Evolutionary conservation across 2,797 vertebrate genomes (phyloP).

Genomic region (Mallotus villosus): DNA sequence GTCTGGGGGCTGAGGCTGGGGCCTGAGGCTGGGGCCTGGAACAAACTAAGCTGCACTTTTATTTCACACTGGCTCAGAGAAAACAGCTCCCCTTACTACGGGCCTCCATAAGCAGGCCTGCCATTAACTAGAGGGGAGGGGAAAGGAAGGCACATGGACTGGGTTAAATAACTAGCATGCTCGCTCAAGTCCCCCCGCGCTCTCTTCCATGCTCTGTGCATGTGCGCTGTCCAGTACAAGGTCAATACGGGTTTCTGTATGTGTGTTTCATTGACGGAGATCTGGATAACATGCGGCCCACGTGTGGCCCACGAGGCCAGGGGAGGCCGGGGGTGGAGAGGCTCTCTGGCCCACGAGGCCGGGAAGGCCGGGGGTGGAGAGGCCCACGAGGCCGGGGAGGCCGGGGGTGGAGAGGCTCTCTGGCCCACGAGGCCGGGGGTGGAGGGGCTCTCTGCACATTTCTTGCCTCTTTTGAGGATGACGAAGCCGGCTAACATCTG

Average conservation of each 20-base stretch:
- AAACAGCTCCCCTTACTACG: slow-evolving; percentile 15
- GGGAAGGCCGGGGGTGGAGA: slow-evolving; percentile 24
- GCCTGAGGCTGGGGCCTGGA: slow-evolving; percentile 39
- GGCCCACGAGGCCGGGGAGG: slow-evolving; percentile 21
- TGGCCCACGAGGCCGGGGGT: slow-evolving; percentile 20
- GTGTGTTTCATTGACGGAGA: slow-evolving; percentile 2
- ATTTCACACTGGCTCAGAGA: slow-evolving; percentile 15
- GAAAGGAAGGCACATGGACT: slow-evolving; percentile 11
- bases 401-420: slow-evolving; percentile 16
- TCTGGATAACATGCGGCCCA: slow-evolving; percentile 12
- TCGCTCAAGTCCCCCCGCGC: not conserved
- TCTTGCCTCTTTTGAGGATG: slow-evolving; percentile 34
- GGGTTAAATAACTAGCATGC: slow-evolving; percentile 31
- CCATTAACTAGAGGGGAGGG: not conserved
- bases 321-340: slow-evolving; percentile 22
- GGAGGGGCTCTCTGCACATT: slow-evolving; percentile 11
- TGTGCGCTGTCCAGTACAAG: not conserved
- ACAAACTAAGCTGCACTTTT: slow-evolving; percentile 25
- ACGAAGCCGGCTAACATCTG: slow-evolving; percentile 37
- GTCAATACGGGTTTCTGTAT: not conserved
- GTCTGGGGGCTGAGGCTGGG: slow-evolving; percentile 40
- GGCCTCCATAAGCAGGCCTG: not conserved
- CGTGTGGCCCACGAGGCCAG: no score
- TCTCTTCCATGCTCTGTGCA: slow-evolving; percentile 1
- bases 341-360: slow-evolving; percentile 8